Base-by-base conservation (phyloP, 2,113 vertebrate species). In the Callionymus lyra region DNA sequence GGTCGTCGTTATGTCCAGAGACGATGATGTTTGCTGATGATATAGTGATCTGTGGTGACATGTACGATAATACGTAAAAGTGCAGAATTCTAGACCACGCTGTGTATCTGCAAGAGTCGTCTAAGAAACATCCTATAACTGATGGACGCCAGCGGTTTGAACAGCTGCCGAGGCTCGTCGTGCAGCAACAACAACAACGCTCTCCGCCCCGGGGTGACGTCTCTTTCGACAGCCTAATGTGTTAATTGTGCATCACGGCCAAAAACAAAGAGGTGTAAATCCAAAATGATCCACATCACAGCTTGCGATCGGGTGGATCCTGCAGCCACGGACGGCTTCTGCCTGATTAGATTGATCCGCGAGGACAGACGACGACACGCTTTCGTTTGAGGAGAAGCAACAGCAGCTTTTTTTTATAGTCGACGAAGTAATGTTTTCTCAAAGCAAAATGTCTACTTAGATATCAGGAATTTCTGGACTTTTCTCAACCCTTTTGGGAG, bases 231-330 rank as follows among this genome's bases (percentile, higher is more conserved):
- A 48, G 45, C 2, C 27, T 6, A 18, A 57, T 51, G 63, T 63
- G 69, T 72, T 65, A 70, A 69, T 67, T 72, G 56, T 61, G 42
- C 35, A 53, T 40, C 59, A 48, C 15, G 45, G 45, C 38, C 53
- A 35, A 39, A 18, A 47, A 59, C 12, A 34, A 35, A 35, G 56
- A 50, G 53, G 66, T 65, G 66, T 55, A 54, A 62, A 63, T 68
- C 47, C 36, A 16, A 45, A 57, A 54, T 44, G 18, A 47, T 54
- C 52, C 36, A 38, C 50, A 63, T 52, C 35, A 12, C 45, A 38
- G 58, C 50, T 47, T 59, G 54, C 50, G 21, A 31, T 60, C 47
- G 40, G 50, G 37, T 56, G 44, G 50, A 32, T 57, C 21, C 34
- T 40, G n/a, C 44, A 31, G 19, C 40, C 27, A 34, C 8, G 34